These are phyloP conservation scores for Calephelis virginiensis DNA, from an alignment of 1,140 invertebrate genomes.

Conservation along the genomic window DNA sequence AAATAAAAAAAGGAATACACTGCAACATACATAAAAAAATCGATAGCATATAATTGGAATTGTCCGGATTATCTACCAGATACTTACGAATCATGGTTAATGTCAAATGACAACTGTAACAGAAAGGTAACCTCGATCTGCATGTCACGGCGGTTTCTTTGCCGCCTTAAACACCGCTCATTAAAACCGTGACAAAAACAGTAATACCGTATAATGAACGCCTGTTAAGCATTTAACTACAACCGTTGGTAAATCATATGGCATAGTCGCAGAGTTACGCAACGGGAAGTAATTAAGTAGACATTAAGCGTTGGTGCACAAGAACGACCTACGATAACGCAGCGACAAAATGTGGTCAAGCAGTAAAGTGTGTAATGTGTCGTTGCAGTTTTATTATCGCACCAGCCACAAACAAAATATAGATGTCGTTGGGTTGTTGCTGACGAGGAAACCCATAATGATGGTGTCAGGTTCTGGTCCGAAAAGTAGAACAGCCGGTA, in stretches of 20 bases:
- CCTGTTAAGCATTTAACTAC: slow-evolving; percentile 21
- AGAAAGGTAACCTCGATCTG: slow-evolving; percentile 15
- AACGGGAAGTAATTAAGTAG: slow-evolving; percentile 9
- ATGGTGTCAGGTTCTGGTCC: too few species aligned
- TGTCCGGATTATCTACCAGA: neutral
- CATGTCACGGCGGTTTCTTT: slow-evolving; percentile 27
- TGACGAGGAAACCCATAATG: too few species aligned
- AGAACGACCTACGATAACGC: too few species aligned
- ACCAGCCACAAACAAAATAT: too few species aligned
- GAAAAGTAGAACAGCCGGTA: too few species aligned
- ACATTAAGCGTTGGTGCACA: neutral
- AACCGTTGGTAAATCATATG: slow-evolving; percentile 22
- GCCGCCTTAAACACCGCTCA: slow-evolving; percentile 9
- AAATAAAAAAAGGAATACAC: too few species aligned
- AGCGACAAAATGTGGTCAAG: too few species aligned
- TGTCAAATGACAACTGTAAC: neutral
- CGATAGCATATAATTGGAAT: too few species aligned
- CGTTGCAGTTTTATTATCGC: too few species aligned
- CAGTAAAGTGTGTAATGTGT: too few species aligned
- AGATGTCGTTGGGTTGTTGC: too few species aligned
- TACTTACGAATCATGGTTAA: neutral
- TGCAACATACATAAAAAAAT: too few species aligned
- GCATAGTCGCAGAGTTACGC: slow-evolving; percentile 18
- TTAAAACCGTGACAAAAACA: slow-evolving; percentile 30
- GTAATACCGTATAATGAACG: slow-evolving; percentile 26